phyloP scores from a whole-genome alignment of 2,113 vertebrate genomes.

The Poeciliopsis retropinna region DNA sequence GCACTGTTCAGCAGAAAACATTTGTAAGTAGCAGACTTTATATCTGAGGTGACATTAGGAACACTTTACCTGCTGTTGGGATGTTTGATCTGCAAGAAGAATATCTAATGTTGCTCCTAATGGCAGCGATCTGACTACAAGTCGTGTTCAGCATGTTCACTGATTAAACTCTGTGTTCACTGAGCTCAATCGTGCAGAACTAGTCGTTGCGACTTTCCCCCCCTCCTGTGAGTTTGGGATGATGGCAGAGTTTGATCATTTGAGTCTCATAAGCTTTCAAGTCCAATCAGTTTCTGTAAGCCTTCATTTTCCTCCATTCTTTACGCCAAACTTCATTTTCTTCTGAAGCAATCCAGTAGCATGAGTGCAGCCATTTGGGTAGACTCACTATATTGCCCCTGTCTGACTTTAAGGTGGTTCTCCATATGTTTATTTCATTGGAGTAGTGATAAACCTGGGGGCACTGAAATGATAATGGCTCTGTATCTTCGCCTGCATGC shows the following conservation, averaged over 20 bases:
- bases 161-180: not conserved
- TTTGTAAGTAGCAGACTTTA: not conserved
- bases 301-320: conserved; percentile 32
- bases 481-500: conserved; percentile 13
- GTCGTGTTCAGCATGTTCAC: conserved; percentile 10
- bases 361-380: conserved; percentile 34
- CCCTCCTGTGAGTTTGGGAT: conserved; percentile 43
- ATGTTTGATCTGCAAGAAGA: not conserved
- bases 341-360: conserved; percentile 49
- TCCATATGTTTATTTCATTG: conserved; percentile 28
- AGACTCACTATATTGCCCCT: conserved; percentile 32
- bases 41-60: not conserved
- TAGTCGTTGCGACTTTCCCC: conserved; percentile 16
- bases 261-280: conserved; percentile 33
- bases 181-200: conserved; percentile 16
- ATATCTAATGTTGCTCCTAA: not conserved
- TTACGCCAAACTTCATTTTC: conserved; percentile 37
- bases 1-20: too few species aligned
- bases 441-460: conserved; percentile 29
- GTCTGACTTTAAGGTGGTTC: not conserved
- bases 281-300: conserved; percentile 36
- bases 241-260: conserved; percentile 46
- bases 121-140: not conserved
- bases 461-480: conserved; percentile 42
- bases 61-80: not conserved